A percentile compares a stretch with the other conserved stretches of the same genome.
These are phyloP conservation scores for Lasiommata megera DNA, from an alignment of 2,888 invertebrate genomes.

Conservation along the genomic window DNA sequence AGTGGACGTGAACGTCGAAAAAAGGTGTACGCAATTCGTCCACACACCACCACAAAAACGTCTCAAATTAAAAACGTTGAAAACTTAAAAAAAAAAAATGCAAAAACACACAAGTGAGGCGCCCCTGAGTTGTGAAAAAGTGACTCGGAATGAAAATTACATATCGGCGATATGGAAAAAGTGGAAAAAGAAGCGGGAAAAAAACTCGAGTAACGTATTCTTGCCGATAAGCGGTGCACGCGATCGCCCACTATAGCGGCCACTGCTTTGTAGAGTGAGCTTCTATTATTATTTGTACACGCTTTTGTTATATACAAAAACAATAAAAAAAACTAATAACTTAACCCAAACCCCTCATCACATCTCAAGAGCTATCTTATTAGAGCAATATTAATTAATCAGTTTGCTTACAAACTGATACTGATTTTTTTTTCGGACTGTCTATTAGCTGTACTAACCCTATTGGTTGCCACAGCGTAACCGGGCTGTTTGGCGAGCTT, in stretches of 20 bases:
- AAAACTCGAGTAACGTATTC: slow-evolving; percentile 45
- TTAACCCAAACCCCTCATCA: no score
- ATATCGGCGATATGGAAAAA: slow-evolving; percentile 59
- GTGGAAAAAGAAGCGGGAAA: slow-evolving; percentile 38
- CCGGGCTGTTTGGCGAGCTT: no score
- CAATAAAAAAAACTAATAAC: no score
- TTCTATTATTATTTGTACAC: slow-evolving; percentile 10
- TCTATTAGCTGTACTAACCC: no score
- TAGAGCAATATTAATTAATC: no score
- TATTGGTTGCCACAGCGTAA: no score
- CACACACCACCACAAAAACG: slow-evolving; percentile 14
- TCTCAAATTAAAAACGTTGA: slow-evolving; percentile 27
- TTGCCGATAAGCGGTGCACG: slow-evolving; percentile 54
- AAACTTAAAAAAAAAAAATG: slow-evolving; percentile 26
- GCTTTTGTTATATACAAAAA: no score
- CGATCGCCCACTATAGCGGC: slow-evolving; percentile 33
- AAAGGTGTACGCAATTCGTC: not conserved
- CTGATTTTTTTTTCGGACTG: no score
- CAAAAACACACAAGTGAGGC: slow-evolving; percentile 41
- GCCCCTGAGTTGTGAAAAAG: slow-evolving; percentile 65
- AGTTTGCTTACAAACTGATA: no score
- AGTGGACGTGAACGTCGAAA: not conserved
- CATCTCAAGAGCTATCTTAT: no score
- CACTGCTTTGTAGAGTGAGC: slow-evolving; percentile 29
- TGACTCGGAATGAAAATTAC: slow-evolving; percentile 63